Conservation (phyloP, 2,888 invertebrate species). For the Petrolisthes manimaculis region DNA sequence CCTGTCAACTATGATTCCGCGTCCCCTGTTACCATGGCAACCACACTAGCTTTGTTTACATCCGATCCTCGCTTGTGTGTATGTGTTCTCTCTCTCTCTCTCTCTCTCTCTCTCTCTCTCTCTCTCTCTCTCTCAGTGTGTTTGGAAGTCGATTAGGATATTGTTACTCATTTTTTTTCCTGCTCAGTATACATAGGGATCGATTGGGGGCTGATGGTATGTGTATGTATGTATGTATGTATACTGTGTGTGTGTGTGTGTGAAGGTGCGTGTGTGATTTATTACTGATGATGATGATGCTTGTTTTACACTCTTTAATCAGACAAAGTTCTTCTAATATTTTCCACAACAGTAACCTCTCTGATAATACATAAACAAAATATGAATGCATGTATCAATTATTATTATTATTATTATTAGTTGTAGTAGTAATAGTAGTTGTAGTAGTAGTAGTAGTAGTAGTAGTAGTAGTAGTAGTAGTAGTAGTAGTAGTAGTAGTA, state of each 20-base stretch:
- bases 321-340: no score
- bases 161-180: no score
- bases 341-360: no score
- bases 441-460: no score
- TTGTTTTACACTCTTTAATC: no score
- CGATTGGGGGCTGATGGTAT: not conserved
- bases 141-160: no score
- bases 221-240: not conserved
- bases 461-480: constrained; percentile 9
- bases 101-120: constrained; percentile 4
- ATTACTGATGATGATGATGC: no score
- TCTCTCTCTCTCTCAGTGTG: not conserved
- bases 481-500: constrained; percentile 17
- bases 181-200: not conserved
- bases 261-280: not conserved
- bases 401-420: no score
- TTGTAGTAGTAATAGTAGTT: no score
- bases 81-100: no score
- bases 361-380: no score
- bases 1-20: not conserved
- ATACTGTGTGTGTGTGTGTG: not conserved
- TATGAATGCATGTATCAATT: not conserved
- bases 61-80: no score
- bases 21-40: not conserved
- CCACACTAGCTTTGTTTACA: not conserved